Evolutionary conservation across 2,888 invertebrate species (phyloP).

Genomic region (Stramonita haemastoma): DNA sequence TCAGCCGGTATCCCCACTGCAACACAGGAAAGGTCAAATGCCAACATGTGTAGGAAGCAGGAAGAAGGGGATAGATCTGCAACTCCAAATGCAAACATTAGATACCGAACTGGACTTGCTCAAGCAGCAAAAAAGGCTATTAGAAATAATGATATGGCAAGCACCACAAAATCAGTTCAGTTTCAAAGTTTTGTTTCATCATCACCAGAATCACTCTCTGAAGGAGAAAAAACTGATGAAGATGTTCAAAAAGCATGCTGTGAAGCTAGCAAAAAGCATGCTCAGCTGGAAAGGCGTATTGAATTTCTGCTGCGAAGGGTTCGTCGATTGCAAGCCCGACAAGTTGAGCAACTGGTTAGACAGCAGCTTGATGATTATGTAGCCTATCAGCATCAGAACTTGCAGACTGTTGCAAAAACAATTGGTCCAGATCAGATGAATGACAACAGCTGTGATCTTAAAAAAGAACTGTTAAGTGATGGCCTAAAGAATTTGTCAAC

Average conservation of each 20-base stretch:
- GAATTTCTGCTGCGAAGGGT: constrained; percentile 86
- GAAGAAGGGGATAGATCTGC: neutral
- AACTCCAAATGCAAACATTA: neutral
- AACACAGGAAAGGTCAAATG: neutral
- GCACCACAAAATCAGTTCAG: neutral
- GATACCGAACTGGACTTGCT: neutral
- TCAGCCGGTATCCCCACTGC: neutral
- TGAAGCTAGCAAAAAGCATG: constrained; percentile 78
- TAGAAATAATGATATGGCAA: neutral
- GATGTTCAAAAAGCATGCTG: constrained; percentile 34
- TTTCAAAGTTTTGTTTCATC: neutral
- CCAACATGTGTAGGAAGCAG: constrained; percentile 34
- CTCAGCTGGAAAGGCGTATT: constrained; percentile 84
- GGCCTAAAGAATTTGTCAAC: constrained; percentile 78
- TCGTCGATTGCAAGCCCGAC: constrained; percentile 86
- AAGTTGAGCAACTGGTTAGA: constrained; percentile 87
- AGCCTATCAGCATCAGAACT: constrained; percentile 83
- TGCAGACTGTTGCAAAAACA: constrained; percentile 69
- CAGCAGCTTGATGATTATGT: constrained; percentile 88
- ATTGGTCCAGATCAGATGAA: constrained; percentile 49
- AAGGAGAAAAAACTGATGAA: constrained; percentile 26
- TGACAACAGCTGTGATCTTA: constrained; percentile 40
- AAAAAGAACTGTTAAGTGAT: constrained; percentile 70
- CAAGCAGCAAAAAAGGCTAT: neutral
- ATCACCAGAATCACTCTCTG: constrained; percentile 24